Conservation (phyloP, 2,797 vertebrate genomes). For the Falco naumanni region DNA sequence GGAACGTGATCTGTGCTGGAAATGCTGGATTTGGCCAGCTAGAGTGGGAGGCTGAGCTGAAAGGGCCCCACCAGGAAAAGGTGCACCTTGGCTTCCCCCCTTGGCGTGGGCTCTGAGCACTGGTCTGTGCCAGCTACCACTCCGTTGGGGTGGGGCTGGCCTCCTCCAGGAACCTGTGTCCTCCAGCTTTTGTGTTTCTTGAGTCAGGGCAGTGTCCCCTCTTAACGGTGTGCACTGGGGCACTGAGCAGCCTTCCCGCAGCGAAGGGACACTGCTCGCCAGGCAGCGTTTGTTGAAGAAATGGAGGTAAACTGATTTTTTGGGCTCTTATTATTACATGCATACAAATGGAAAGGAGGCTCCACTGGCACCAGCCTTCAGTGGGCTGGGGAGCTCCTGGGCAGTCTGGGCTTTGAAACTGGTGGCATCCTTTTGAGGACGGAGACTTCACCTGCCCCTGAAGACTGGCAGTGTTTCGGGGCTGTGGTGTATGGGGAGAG, state of each 20-base stretch:
- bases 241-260: not conserved
- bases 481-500: not conserved
- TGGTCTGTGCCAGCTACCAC: not conserved
- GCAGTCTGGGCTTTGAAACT: not conserved
- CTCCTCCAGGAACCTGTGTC: not conserved
- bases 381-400: not conserved
- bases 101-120: not conserved
- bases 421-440: not conserved
- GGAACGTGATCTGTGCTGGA: not conserved
- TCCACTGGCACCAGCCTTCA: not conserved
- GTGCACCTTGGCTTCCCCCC: accelerated
- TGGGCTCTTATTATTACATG: not conserved
- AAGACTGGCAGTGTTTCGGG: not conserved
- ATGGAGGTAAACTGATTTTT: not conserved
- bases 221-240: not conserved
- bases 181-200: not conserved
- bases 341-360: not conserved
- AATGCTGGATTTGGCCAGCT: not conserved
- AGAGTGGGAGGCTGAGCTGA: not conserved
- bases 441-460: not conserved
- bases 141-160: not conserved
- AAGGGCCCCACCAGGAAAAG: not conserved
- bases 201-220: not conserved
- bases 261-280: not conserved
- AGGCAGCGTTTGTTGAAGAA: not conserved